Base-by-base conservation (phyloP, 2,888 invertebrate genomes). In the Leptinotarsa rubiginosa region DNA sequence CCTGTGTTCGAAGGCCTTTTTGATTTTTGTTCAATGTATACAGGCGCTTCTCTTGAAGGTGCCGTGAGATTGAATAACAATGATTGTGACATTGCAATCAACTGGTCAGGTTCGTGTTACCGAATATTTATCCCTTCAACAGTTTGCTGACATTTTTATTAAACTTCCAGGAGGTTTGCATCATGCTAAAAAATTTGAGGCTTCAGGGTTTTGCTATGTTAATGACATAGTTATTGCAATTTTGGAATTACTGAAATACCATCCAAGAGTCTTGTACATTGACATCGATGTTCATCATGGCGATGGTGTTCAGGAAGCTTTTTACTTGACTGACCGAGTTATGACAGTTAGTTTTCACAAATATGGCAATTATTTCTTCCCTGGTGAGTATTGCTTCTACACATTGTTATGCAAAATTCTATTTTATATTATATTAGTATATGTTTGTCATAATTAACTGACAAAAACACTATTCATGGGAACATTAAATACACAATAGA, bases 271-370 rank as follows among this genome's bases (percentile, higher is more conserved):
- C 0, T 89, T 99, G 3, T 99, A 99, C 86, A 97, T 99, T 77
- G 99, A 99, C 85, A 99, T 99, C 75, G 99, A 99, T 84, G 99
- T 99, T 0, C 99, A 99, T 87, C 99, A 99, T 82, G 96, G 96
- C 0, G 97, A 97, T 84, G 97, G 97, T 10, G 98, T 99, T 0
- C 98, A 99, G 87, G 99, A 98, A 88, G 98, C 98, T 0, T 99
- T 99, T 88, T 99, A 98, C 87, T 89, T 98, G 5, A 98, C 98
- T 0, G 98, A 99, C 86, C 89, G 99, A 76, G 99, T 99, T 0
- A 99, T 99, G 99, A 99, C 99, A 0, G 98, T 99, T 1, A 98
- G 98, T 65, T 99, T 99, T 87, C 99, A 99, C 86, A 98, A 99
- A 88, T 99, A 98, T 86, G 99, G 99, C 2, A 97, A 97, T 85